phyloP scores from a whole-genome alignment of 1,140 invertebrate species.

The Drosophila nigrodunni region DNA sequence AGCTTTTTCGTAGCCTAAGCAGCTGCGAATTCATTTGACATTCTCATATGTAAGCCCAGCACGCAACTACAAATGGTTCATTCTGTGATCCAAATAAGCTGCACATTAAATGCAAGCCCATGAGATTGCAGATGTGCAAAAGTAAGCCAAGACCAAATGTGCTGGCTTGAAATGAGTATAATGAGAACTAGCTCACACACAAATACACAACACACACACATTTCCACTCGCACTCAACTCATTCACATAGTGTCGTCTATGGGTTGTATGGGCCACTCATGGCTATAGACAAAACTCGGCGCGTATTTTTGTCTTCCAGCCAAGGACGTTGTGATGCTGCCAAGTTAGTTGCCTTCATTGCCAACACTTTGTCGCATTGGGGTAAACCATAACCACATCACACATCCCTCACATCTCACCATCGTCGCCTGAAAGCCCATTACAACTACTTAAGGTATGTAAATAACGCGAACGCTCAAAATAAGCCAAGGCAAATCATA shows the following conservation, averaged over 20 bases:
- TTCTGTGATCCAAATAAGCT: constrained; percentile 44
- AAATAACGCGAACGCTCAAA: constrained; percentile 70
- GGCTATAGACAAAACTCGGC: constrained; percentile 47
- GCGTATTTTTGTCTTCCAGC: constrained; percentile 40
- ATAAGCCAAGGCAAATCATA: constrained; percentile 80
- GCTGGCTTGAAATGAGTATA: constrained; percentile 25
- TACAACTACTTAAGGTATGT: constrained; percentile 82
- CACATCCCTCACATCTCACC: background rate
- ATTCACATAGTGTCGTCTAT: constrained; percentile 53
- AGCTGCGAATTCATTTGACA: constrained; percentile 22
- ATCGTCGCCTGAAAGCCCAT: constrained; percentile 51
- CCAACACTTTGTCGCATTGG: constrained; percentile 71
- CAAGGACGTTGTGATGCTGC: constrained; percentile 54
- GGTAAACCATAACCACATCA: constrained; percentile 11
- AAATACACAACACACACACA: constrained; percentile 13
- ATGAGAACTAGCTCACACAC: constrained; percentile 60
- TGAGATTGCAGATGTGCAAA: constrained; percentile 27
- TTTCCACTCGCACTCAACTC: constrained; percentile 16
- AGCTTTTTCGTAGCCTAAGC: constrained; percentile 7
- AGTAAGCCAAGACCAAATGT: constrained; percentile 51
- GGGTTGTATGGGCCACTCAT: constrained; percentile 55
- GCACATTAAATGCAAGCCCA: constrained; percentile 44
- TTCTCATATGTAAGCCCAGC: constrained; percentile 28
- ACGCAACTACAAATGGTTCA: constrained; percentile 28
- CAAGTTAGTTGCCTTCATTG: constrained; percentile 57